Evolutionary conservation across 2,797 vertebrate species (phyloP).

Genomic region (Danio kyathit): DNA sequence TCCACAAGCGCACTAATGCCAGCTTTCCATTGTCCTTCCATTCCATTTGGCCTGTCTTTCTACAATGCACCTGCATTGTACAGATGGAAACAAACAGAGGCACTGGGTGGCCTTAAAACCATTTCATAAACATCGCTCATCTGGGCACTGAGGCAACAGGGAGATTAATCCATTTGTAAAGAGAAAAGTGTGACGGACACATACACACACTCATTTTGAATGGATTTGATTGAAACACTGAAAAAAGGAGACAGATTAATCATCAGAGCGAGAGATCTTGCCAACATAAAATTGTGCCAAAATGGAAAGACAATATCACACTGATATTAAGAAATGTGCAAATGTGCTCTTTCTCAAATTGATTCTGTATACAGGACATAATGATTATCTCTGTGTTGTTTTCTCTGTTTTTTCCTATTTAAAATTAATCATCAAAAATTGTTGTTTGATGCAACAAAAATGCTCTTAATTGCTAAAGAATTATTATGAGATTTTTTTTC

Average conservation of each 20-base stretch:
- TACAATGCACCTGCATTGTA: conserved; percentile 51
- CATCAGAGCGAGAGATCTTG: conserved; percentile 2
- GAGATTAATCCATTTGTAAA: conserved; percentile 35
- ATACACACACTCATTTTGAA: conserved; percentile 10
- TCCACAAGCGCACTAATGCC: conserved; percentile 54
- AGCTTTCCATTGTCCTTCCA: conserved; percentile 63
- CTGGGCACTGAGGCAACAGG: conserved; percentile 50
- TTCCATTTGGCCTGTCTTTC: conserved; percentile 63
- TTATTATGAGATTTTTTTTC: background rate
- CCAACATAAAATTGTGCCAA: conserved; percentile 1
- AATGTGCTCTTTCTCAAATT: background rate
- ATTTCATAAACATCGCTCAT: conserved; percentile 52
- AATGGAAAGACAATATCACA: background rate
- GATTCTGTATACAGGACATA: background rate
- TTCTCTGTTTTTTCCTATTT: too few species aligned
- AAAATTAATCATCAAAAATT: too few species aligned
- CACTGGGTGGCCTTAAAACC: conserved; percentile 51
- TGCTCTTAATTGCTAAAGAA: background rate
- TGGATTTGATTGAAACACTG: conserved; percentile 21
- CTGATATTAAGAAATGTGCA: background rate
- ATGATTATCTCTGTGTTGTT: too few species aligned
- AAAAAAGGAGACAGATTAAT: background rate
- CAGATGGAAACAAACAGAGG: conserved; percentile 57
- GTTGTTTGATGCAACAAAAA: background rate
- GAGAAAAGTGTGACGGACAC: conserved; percentile 37